Evolutionary conservation across 2,888 invertebrate genomes (phyloP), one percentile per base, ranked within the genome.

Genomic region (Drosophila merina): DNA sequence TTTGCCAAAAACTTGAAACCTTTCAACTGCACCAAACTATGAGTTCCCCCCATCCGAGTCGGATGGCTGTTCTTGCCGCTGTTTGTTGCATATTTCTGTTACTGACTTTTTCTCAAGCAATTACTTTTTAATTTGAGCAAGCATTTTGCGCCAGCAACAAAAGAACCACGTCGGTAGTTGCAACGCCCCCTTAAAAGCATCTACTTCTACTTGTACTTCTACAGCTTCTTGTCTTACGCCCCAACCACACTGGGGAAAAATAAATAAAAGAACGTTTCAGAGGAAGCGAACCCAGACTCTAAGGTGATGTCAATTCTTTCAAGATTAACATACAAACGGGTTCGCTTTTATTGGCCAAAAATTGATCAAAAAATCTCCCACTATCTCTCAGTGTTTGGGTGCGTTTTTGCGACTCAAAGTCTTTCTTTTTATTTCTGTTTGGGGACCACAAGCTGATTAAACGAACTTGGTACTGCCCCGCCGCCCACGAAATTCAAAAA

Each of bases 111-210:
- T 71, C 81, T 86, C 88, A 88, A 86, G 84, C 86, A 81, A 79
- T 81, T 83, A 81, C 78, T 84, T 81, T 81, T 81, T 85, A 87
- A 80, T 80, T 80, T 80, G 88, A 79, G 66, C 76, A 63, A 77
- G 81, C 75, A 77, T 74, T 77, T 77, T 76, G 75, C 75, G 60
- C 78, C 69, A 52, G 31, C 60, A 59, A 48, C 44, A 36, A 48
- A 42, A n/a, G 54, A 57, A 10, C 38, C 54, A 28, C 44, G 47
- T 69, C 63, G 69, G 45, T 64, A 68, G 51, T 48, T 63, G 62
- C 60, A 75, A 87, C 85, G 78, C 80, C 87, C 67, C 69, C 48
- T 63, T 73, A 42, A 47, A 20, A 44, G 52, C 42, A 36, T 12
- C 12, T 26, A 59, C 72, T 58, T 57, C 82, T 63, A 44, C 8